A percentile compares a stretch with the other conserved stretches of the same genome.
Conservation (phyloP, 1,140 invertebrate genomes). For the Trissolcus basalis region DNA sequence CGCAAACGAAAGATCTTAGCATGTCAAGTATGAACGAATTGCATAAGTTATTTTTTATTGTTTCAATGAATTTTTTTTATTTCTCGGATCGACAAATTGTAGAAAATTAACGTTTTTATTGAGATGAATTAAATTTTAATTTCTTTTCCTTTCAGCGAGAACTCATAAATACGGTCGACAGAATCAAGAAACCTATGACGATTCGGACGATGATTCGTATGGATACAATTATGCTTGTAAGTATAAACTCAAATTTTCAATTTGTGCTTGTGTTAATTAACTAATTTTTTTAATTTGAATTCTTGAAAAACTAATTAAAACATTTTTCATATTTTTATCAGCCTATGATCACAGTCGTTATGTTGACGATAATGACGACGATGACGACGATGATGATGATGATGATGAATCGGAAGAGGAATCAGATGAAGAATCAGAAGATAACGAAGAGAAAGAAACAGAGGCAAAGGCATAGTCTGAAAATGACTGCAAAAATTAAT, state of each 20-base stretch:
- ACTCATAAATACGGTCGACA: slow-evolving; percentile 90
- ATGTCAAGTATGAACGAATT: slow-evolving; percentile 89
- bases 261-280: neutral
- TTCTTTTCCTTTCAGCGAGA: slow-evolving; percentile 78
- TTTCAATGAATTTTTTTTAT: no score
- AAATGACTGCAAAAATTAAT: neutral
- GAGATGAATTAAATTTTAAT: slow-evolving; percentile 5
- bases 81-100: no score
- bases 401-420: slow-evolving; percentile 71
- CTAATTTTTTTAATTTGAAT: no score
- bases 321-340: no score
- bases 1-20: slow-evolving; percentile 94
- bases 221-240: slow-evolving; percentile 69
- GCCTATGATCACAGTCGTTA: slow-evolving; percentile 78
- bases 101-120: no score
- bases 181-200: slow-evolving; percentile 78
- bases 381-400: slow-evolving; percentile 73
- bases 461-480: slow-evolving; percentile 31
- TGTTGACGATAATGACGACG: slow-evolving; percentile 77
- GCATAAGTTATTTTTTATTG: slow-evolving; percentile 19
- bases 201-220: slow-evolving; percentile 73
- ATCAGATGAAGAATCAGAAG: slow-evolving; percentile 55
- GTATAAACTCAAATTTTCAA: neutral
- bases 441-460: slow-evolving; percentile 46
- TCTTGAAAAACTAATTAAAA: no score